Conservation (phyloP, 1,140 invertebrate species). For the Halesus radiatus region DNA sequence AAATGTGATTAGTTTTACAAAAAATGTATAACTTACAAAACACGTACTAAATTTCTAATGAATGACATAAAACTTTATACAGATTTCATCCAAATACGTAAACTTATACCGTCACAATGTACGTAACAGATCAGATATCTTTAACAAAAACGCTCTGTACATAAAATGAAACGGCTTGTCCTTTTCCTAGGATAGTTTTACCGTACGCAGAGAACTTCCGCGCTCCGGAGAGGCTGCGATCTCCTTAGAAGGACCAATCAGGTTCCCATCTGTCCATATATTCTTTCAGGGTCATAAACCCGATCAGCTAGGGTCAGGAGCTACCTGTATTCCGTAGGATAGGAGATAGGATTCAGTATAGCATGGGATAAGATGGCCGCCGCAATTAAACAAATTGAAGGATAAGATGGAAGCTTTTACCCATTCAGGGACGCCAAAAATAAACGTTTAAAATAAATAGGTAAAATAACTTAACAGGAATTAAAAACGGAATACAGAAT, state of each 20-base stretch:
- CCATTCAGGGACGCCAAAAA: too few relatives aligned
- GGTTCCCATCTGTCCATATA: constrained; percentile 18
- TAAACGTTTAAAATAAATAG: too few relatives aligned
- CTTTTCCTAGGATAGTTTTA: constrained; percentile 20
- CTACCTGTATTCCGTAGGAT: neutral
- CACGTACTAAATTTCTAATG: too few relatives aligned
- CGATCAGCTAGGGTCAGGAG: constrained; percentile 19
- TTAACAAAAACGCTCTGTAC: neutral
- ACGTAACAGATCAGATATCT: too few relatives aligned
- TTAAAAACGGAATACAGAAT: too few relatives aligned
- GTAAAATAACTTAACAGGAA: too few relatives aligned
- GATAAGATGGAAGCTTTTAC: neutral
- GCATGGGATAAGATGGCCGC: neutral
- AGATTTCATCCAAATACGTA: too few relatives aligned
- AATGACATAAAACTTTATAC: too few relatives aligned
- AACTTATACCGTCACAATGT: too few relatives aligned
- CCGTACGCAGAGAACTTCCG: constrained; percentile 7
- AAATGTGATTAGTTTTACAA: too few relatives aligned
- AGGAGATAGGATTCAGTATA: neutral
- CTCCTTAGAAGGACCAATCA: constrained; percentile 30
- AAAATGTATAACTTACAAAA: too few relatives aligned
- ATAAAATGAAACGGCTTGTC: neutral
- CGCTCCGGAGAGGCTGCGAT: neutral
- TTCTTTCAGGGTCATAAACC: constrained; percentile 26
- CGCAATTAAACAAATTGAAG: constrained; percentile 25